These are phyloP conservation scores for Helobdella robusta DNA, from an alignment of 2,888 invertebrate species.

Conservation along the genomic window DNA sequence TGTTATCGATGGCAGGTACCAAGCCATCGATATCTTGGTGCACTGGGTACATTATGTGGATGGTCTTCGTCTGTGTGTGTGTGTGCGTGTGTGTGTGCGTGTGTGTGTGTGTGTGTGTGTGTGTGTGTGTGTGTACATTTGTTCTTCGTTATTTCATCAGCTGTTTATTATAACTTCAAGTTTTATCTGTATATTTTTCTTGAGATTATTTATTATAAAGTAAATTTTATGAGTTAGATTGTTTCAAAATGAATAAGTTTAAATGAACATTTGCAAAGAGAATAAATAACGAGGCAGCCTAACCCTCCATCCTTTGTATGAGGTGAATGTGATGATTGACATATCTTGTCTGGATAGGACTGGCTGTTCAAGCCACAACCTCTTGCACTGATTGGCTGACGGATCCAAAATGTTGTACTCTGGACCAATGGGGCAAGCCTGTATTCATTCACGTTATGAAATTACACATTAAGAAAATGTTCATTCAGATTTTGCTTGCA, in stretches of 20 bases:
- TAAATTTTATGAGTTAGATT: too few relatives aligned
- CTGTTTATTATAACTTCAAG: too few relatives aligned
- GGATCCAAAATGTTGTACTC: constrained; percentile 87
- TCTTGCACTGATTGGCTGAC: constrained; percentile 72
- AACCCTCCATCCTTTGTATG: constrained; percentile 75
- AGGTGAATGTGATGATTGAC: constrained; percentile 72
- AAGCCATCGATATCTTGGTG: constrained; percentile 65
- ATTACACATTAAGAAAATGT: too few relatives aligned
- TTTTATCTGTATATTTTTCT: too few relatives aligned
- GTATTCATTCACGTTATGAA: too few relatives aligned
- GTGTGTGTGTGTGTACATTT: background rate
- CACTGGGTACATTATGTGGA: constrained; percentile 79
- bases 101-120: background rate
- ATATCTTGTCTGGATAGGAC: constrained; percentile 82
- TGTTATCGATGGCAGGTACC: constrained; percentile 65
- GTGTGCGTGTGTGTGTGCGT: constrained; percentile 7
- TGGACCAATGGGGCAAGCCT: constrained; percentile 88
- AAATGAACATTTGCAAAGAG: background rate
- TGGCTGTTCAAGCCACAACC: constrained; percentile 85
- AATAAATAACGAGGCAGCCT: background rate
- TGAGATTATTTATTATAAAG: background rate
- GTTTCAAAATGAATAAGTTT: too few relatives aligned
- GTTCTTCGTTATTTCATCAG: too few relatives aligned
- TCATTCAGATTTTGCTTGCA: background rate
- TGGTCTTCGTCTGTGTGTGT: constrained; percentile 59